Percentiles rank a stretch among this genome's conserved stretches.
phyloP scores from a whole-genome alignment of 1,140 invertebrate species.

The Drosophila parvula region DNA sequence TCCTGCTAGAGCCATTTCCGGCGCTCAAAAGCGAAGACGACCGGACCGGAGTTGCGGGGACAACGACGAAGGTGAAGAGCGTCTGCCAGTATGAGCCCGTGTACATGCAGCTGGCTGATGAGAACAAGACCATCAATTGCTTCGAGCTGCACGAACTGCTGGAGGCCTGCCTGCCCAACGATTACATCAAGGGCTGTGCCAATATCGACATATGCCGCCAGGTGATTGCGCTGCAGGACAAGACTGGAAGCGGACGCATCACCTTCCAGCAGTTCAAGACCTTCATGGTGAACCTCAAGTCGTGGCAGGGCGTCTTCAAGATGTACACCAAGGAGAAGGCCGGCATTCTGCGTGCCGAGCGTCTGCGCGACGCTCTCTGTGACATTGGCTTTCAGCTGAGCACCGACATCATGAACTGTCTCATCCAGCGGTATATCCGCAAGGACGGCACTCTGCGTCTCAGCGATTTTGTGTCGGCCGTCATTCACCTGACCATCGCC shows the following conservation, averaged over 20 bases:
- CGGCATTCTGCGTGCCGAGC: constrained; percentile 94
- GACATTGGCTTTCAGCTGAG: constrained; percentile 95
- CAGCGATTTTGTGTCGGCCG: constrained; percentile 95
- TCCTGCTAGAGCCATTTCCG: constrained; percentile 91
- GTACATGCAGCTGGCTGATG: constrained; percentile 95
- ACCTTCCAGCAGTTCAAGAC: constrained; percentile 95
- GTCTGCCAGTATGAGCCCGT: constrained; percentile 93
- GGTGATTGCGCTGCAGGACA: constrained; percentile 94
- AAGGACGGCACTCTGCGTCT: constrained; percentile 97
- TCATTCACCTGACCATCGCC: constrained; percentile 93
- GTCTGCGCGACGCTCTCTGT: constrained; percentile 91
- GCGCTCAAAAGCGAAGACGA: constrained; percentile 86
- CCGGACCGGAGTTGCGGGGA: constrained; percentile 4
- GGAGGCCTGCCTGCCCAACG: constrained; percentile 96
- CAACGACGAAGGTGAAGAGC: constrained; percentile 69
- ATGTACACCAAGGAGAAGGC: constrained; percentile 96
- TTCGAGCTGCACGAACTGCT: constrained; percentile 96
- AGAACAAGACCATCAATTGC: constrained; percentile 93
- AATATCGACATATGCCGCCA: constrained; percentile 96
- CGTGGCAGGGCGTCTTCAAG: constrained; percentile 96
- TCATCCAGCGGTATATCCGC: constrained; percentile 94
- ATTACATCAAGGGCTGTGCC: constrained; percentile 97
- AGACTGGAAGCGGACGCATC: constrained; percentile 91
- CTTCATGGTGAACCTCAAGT: constrained; percentile 95
- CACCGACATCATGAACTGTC: constrained; percentile 91